Conservation (phyloP, 1,140 invertebrate species). For the Conus betulinus region DNA sequence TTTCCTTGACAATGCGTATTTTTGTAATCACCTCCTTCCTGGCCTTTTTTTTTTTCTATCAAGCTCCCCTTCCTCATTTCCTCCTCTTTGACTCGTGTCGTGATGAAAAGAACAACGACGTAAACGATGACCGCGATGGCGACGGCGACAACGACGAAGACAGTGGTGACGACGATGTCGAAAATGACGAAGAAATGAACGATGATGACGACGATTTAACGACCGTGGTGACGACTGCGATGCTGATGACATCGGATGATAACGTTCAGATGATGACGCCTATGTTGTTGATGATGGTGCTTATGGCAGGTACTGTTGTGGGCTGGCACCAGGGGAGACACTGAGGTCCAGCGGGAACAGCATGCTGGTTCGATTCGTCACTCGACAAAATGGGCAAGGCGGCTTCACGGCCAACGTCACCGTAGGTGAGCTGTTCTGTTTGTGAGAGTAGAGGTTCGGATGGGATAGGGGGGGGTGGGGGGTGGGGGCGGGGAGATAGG, state of each 20-base stretch:
- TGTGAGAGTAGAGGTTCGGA: not conserved
- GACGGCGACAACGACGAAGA: not conserved
- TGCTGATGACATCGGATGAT: not conserved
- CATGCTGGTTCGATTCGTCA: conserved; percentile 45
- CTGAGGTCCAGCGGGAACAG: conserved; percentile 34
- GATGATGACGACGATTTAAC: not conserved
- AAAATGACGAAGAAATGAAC: not conserved
- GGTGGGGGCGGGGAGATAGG: too few relatives aligned
- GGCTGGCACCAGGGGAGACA: conserved; percentile 2
- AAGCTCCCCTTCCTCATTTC: not conserved
- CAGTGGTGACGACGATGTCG: not conserved
- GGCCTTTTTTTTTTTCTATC: not conserved
- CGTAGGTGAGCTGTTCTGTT: conserved; percentile 26
- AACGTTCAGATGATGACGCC: not conserved
- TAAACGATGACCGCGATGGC: not conserved
- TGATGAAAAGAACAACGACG: too few relatives aligned
- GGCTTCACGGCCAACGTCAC: conserved; percentile 39
- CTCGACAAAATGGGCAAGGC: conserved; percentile 22
- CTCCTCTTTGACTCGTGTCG: not conserved
- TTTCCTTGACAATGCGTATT: too few relatives aligned
- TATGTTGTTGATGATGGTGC: not conserved
- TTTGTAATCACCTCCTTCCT: too few relatives aligned
- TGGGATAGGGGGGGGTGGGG: not conserved
- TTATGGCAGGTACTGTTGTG: conserved; percentile 45
- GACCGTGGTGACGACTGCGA: not conserved